Conservation (phyloP, 2,113 vertebrate species). For the Caranx ignobilis region DNA sequence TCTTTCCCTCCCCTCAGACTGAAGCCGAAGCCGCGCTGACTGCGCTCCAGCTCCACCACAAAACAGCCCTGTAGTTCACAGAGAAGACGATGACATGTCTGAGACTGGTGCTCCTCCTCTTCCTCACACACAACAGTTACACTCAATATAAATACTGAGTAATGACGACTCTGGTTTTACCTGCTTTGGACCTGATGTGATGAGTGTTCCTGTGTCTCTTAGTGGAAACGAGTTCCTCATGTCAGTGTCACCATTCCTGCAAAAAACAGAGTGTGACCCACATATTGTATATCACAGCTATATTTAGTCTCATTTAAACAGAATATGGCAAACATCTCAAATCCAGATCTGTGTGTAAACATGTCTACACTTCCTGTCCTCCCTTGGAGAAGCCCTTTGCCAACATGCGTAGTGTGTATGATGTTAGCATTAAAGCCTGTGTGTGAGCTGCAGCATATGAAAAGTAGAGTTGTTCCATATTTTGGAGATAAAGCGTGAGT, state of each 20-base stretch:
- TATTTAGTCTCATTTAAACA: neutral
- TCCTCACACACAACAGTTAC: too few species aligned
- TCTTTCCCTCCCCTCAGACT: slow-evolving; percentile 97
- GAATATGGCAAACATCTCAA: neutral
- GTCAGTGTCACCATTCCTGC: slow-evolving; percentile 86
- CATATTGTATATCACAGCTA: neutral
- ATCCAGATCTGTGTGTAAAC: too few species aligned
- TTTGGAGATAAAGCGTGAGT: neutral
- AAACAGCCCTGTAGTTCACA: slow-evolving; percentile 86
- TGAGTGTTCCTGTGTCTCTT: slow-evolving; percentile 77
- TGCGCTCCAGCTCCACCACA: slow-evolving; percentile 93
- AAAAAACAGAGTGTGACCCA: slow-evolving; percentile 3
- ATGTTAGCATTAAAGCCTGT: neutral
- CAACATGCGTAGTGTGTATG: neutral
- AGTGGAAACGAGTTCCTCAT: slow-evolving; percentile 80
- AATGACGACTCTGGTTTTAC: slow-evolving; percentile 58
- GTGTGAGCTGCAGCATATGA: neutral
- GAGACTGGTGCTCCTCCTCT: neutral
- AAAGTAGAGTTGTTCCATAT: neutral
- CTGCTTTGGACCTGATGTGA: slow-evolving; percentile 81
- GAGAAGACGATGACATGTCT: neutral
- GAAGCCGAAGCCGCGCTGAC: slow-evolving; percentile 95
- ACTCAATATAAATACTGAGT: neutral
- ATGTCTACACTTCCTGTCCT: neutral
- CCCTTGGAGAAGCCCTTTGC: neutral